Conservation (phyloP, 1,140 invertebrate genomes). For the Diorhabda carinulata region DNA sequence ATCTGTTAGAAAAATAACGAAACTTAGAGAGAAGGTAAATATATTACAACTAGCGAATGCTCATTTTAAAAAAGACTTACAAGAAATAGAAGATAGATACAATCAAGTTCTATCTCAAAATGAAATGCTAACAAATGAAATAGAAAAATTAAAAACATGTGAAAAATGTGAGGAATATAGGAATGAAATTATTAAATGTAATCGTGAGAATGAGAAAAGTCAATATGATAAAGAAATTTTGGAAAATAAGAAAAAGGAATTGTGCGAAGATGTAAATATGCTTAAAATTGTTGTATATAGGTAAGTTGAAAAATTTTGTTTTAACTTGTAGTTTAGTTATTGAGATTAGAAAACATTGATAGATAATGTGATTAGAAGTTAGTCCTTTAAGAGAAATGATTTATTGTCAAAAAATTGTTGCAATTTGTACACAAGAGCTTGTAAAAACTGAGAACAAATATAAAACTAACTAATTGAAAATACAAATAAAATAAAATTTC, state of each 20-base stretch:
- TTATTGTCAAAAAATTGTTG: no score
- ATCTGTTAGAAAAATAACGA: constrained; percentile 39
- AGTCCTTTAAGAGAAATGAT: no score
- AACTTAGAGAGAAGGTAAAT: constrained; percentile 42
- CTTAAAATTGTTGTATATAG: constrained; percentile 64
- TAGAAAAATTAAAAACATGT: constrained; percentile 38
- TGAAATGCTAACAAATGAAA: constrained; percentile 8
- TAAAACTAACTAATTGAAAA: no score
- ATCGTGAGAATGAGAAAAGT: constrained; percentile 39
- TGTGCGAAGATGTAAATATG: constrained; percentile 59
- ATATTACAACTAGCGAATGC: constrained; percentile 33
- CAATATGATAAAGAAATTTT: constrained; percentile 48
- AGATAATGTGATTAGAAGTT: no score
- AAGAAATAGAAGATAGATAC: constrained; percentile 31
- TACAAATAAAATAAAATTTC: no score
- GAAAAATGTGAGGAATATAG: constrained; percentile 47
- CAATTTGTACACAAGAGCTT: no score
- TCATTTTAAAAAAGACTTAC: constrained; percentile 36
- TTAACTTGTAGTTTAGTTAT: no score
- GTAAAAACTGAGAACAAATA: no score
- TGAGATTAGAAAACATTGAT: no score
- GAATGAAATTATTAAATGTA: constrained; percentile 37
- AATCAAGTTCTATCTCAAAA: constrained; percentile 30
- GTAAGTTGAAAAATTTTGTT: constrained; percentile 33
- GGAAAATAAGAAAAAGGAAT: constrained; percentile 51